Base-by-base conservation (phyloP, 2,797 vertebrate genomes). In the Furcifer pardalis region DNA sequence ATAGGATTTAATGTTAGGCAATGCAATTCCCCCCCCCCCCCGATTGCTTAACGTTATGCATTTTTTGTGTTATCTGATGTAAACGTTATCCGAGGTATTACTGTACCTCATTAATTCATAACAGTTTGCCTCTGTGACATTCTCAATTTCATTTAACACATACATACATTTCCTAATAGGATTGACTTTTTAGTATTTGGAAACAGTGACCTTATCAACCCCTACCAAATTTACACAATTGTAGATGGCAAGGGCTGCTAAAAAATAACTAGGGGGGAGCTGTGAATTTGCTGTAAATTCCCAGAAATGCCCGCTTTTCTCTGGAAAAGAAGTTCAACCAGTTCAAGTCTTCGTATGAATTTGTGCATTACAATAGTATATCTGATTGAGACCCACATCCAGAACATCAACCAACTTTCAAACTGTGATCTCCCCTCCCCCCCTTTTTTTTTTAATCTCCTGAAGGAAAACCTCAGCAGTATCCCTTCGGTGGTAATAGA, bases 401-500 rank as follows among this genome's bases (percentile, higher is more conserved):
- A 60, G 12, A 81, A 62, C 4, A 5, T 62, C 44, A 78, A 13
- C 10, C 8, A 62, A 7, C 73, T 23, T 63, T 46, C 42, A 46
- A 49, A 23, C 2, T 69, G 17, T 44, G 3, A 7, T 79, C 32
- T 66, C 44, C 21, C 46, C 30, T 7, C 8, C 13, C 68, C 32
- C 49, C 1, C 0, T 0, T 13, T 30, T 65, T 56, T 83, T 79
- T 66, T 3, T 46, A 52, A 42, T 60, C 59, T 1, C 0, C 32
- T 8, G 13, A 85, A 96, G 96, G 95, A 96, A 85, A 95, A 95
- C 44, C 84, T 93, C 92, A 88, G 92, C 96, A 93, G 95, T 0
- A 98, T 99, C 60, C 98, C 98, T 30, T 98, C 97, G 1, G 98
- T 99, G 35, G 96, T 99, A 83, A 98, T 99, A 86, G 97, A 99